Percentiles rank a stretch among this genome's conserved stretches.
Evolutionary conservation across 2,797 vertebrate genomes (phyloP).

Genomic region (Liasis olivaceus): DNA sequence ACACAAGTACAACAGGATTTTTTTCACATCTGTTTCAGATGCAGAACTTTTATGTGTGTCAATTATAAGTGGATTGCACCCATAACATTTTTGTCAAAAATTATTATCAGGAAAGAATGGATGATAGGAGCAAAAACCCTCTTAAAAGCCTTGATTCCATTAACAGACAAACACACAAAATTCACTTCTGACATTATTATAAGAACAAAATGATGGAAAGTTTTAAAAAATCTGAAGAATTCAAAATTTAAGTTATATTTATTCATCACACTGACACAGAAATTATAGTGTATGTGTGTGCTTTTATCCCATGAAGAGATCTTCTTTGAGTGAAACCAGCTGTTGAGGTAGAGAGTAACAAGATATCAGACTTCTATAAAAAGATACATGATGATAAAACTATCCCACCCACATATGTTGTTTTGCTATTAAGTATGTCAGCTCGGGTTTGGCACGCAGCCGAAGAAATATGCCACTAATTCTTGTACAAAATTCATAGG

Average conservation of each 20-base stretch:
- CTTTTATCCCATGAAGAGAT: constrained; percentile 6
- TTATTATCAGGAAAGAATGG: neutral
- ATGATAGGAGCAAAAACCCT: no score
- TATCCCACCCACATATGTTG: constrained; percentile 4
- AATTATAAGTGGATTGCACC: neutral
- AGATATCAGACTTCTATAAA: constrained; percentile 21
- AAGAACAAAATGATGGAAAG: neutral
- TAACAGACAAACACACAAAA: neutral
- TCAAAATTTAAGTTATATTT: neutral
- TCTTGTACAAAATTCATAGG: constrained; percentile 9
- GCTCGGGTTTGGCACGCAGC: constrained; percentile 10
- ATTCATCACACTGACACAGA: neutral
- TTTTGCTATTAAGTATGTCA: constrained; percentile 27
- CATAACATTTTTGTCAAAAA: constrained; percentile 21
- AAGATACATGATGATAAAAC: constrained; percentile 19
- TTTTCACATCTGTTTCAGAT: constrained; percentile 29
- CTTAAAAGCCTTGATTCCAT: neutral
- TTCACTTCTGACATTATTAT: neutral
- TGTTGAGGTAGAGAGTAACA: constrained; percentile 27
- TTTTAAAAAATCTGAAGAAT: neutral
- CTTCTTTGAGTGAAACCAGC: constrained; percentile 24
- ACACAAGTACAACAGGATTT: neutral
- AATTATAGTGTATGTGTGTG: neutral
- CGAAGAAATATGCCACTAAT: constrained; percentile 14
- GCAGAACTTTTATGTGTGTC: constrained; percentile 11